A percentile compares a stretch with the other conserved stretches of the same genome.
These are phyloP conservation scores for Phoenicopterus ruber DNA, from an alignment of 2,113 vertebrate genomes.

Conservation along the genomic window DNA sequence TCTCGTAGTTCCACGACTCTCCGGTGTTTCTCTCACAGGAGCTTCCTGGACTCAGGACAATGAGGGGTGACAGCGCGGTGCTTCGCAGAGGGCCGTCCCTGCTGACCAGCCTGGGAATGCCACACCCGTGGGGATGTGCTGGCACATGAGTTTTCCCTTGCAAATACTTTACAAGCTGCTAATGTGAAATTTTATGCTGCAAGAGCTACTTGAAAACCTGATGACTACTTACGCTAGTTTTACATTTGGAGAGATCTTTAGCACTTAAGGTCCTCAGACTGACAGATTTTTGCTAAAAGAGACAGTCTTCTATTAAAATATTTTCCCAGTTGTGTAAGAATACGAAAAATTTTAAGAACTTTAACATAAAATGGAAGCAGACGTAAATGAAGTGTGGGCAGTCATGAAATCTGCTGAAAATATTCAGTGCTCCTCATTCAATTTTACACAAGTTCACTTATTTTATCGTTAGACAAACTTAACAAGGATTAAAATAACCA, in stretches of 20 bases:
- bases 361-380: not conserved
- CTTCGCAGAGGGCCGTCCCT: fast-evolving
- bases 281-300: not conserved
- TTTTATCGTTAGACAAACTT: not conserved
- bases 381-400: not conserved
- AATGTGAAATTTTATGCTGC: not conserved
- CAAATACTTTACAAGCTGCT: not conserved
- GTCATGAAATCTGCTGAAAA: not conserved
- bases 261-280: not conserved
- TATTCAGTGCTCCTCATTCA: not conserved
- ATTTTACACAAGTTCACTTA: not conserved
- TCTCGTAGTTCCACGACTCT: fast-evolving
- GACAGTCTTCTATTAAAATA: not conserved
- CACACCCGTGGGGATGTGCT: not conserved
- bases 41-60: not conserved
- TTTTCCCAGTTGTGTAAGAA: not conserved
- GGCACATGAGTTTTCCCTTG: not conserved
- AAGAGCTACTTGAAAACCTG: not conserved
- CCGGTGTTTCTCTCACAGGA: fast-evolving
- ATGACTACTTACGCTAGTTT: fast-evolving
- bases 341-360: not conserved
- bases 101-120: not conserved
- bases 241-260: not conserved
- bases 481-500: not conserved
- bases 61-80: not conserved